Evolutionary conservation across 2,888 invertebrate species (phyloP).

Genomic region (Spisula solida): DNA sequence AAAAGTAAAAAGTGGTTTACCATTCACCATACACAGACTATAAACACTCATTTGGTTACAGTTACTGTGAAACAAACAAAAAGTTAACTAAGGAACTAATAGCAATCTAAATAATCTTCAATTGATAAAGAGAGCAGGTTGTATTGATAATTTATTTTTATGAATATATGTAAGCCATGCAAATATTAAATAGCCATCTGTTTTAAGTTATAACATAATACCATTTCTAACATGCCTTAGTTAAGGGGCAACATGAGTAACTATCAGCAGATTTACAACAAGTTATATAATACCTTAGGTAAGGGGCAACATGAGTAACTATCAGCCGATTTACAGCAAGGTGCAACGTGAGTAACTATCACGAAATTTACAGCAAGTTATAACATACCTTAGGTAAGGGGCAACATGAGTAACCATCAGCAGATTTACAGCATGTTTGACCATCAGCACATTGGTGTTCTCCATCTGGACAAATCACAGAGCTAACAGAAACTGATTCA

Average conservation of each 20-base stretch:
- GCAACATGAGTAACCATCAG: slow-evolving; percentile 48
- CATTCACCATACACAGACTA: too few species aligned
- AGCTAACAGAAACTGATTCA: neutral
- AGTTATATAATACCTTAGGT: slow-evolving; percentile 30
- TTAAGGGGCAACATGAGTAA: slow-evolving; percentile 50
- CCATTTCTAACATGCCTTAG: slow-evolving; percentile 28
- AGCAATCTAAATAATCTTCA: too few species aligned
- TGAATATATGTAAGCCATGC: too few species aligned
- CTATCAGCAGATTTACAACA: slow-evolving; percentile 69
- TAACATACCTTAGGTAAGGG: slow-evolving; percentile 42
- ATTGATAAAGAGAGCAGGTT: too few species aligned
- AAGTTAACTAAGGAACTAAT: too few species aligned
- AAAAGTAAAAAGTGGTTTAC: too few species aligned
- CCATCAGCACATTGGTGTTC: slow-evolving; percentile 70
- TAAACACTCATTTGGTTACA: too few species aligned
- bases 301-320: slow-evolving; percentile 53
- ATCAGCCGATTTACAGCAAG: slow-evolving; percentile 77
- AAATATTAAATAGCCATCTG: too few species aligned
- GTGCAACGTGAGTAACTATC: slow-evolving; percentile 41
- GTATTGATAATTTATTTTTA: too few species aligned
- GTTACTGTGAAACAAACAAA: too few species aligned
- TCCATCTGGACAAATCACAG: slow-evolving; percentile 60
- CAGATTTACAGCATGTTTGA: slow-evolving; percentile 80
- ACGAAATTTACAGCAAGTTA: slow-evolving; percentile 68
- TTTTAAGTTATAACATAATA: too few species aligned